phyloP scores from a whole-genome alignment of 1,140 invertebrate species.

The Tribolium castaneum region DNA sequence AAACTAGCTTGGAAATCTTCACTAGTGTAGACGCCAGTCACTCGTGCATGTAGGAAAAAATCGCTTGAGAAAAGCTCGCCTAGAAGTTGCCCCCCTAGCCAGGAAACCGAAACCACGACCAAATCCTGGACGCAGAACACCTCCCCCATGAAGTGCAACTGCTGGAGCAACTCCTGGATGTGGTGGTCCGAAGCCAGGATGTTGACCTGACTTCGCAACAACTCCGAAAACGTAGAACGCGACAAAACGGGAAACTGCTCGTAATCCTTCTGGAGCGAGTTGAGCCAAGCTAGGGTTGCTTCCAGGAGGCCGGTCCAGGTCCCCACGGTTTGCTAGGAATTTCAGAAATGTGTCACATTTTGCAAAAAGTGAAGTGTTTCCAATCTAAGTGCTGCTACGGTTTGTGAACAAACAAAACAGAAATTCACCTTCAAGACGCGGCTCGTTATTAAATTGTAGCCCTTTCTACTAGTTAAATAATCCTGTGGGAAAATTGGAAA shows the following conservation, averaged over 20 bases:
- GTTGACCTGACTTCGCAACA: conserved; percentile 74
- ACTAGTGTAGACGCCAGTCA: conserved; percentile 80
- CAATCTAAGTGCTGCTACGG: background rate
- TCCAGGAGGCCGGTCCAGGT: conserved; percentile 75
- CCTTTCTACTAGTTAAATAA: conserved; percentile 34
- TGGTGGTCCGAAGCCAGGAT: conserved; percentile 77
- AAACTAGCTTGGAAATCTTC: conserved; percentile 84
- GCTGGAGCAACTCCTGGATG: conserved; percentile 74
- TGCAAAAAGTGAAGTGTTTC: too few species aligned
- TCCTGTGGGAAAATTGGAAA: background rate
- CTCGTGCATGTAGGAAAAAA: conserved; percentile 72
- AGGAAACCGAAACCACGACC: conserved; percentile 79
- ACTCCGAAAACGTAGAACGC: conserved; percentile 74
- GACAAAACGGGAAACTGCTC: conserved; percentile 75
- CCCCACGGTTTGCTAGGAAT: conserved; percentile 63
- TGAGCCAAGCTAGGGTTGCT: conserved; percentile 69
- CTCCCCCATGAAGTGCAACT: conserved; percentile 78
- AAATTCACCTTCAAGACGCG: conserved; percentile 35
- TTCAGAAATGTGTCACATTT: too few species aligned
- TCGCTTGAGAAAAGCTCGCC: conserved; percentile 74
- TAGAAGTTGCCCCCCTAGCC: conserved; percentile 79
- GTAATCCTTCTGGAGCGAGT: conserved; percentile 66
- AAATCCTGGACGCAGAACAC: conserved; percentile 73
- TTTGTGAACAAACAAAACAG: conserved; percentile 8
- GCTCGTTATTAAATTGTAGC: conserved; percentile 33